Evolutionary conservation across 92 coral and sea anemone species (phyloP).

Genomic region (Metridium senile): DNA sequence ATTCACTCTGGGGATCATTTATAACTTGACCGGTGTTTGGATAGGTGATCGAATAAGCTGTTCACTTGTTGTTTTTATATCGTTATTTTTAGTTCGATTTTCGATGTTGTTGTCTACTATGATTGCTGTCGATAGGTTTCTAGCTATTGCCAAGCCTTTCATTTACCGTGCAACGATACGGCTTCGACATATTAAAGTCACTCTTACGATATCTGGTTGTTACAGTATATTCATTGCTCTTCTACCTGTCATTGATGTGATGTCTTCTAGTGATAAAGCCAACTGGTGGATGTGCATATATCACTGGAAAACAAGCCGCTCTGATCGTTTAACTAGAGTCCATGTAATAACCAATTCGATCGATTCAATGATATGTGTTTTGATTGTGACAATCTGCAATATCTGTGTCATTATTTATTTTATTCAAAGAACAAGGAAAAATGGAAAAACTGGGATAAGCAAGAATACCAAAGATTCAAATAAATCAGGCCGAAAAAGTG

Average conservation of each 20-base stretch:
- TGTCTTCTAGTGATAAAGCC: background rate
- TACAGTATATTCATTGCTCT: conserved; percentile 46
- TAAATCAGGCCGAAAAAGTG: conserved; percentile 20
- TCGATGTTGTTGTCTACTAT: conserved; percentile 54
- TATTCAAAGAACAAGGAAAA: conserved; percentile 41
- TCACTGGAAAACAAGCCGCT: conserved; percentile 50
- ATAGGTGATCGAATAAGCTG: conserved; percentile 48
- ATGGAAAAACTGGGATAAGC: conserved; percentile 30
- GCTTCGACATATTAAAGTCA: conserved; percentile 33
- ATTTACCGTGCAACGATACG: conserved; percentile 60
- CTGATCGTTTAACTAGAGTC: conserved; percentile 11
- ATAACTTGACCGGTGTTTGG: conserved; percentile 41
- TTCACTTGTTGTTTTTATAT: conserved; percentile 37
- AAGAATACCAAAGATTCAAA: background rate
- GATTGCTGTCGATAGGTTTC: conserved; percentile 60
- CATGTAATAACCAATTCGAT: conserved; percentile 38
- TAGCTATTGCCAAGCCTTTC: conserved; percentile 66
- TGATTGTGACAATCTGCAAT: conserved; percentile 49
- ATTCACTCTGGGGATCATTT: conserved; percentile 39
- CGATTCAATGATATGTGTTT: conserved; percentile 40
- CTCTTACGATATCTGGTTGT: conserved; percentile 20
- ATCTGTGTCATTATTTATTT: conserved; percentile 60
- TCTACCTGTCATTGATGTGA: conserved; percentile 47
- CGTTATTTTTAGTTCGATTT: conserved; percentile 51
- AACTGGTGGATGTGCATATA: conserved; percentile 54